Evolutionary conservation across 2,888 invertebrate genomes (phyloP).

Genomic region (Leptopilina drosophilae): DNA sequence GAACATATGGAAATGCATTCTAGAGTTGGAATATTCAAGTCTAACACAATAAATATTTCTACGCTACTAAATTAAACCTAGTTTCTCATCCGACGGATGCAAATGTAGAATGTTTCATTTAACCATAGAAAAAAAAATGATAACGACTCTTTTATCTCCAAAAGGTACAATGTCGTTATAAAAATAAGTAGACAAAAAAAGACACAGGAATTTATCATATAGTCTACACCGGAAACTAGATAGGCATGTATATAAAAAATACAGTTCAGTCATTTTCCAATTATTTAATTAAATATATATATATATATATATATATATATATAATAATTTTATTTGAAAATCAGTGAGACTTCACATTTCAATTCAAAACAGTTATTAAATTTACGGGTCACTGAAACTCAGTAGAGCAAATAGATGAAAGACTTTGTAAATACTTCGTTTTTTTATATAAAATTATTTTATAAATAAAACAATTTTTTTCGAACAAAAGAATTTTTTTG

Average conservation of each 20-base stretch:
- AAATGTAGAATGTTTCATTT: background rate
- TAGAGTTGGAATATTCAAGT: conserved; percentile 54
- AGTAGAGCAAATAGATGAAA: background rate
- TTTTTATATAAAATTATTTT: too few relatives aligned
- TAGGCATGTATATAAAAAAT: background rate
- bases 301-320: background rate
- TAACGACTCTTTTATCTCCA: background rate
- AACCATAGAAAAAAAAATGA: background rate
- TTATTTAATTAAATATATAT: background rate
- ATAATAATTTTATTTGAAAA: background rate
- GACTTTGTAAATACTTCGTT: background rate
- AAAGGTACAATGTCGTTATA: background rate
- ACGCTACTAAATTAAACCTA: conserved; percentile 1
- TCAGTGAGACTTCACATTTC: background rate
- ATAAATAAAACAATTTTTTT: too few relatives aligned
- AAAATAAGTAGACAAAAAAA: background rate
- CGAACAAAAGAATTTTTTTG: too few relatives aligned
- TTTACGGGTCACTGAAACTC: background rate
- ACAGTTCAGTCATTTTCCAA: background rate
- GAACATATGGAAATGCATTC: conserved; percentile 42
- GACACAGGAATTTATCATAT: too few relatives aligned
- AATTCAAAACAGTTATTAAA: background rate
- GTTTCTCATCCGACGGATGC: background rate
- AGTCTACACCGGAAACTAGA: background rate
- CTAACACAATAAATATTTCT: background rate